Conservation (phyloP, 2,888 invertebrate genomes). For the Megalurothrips usitatus region DNA sequence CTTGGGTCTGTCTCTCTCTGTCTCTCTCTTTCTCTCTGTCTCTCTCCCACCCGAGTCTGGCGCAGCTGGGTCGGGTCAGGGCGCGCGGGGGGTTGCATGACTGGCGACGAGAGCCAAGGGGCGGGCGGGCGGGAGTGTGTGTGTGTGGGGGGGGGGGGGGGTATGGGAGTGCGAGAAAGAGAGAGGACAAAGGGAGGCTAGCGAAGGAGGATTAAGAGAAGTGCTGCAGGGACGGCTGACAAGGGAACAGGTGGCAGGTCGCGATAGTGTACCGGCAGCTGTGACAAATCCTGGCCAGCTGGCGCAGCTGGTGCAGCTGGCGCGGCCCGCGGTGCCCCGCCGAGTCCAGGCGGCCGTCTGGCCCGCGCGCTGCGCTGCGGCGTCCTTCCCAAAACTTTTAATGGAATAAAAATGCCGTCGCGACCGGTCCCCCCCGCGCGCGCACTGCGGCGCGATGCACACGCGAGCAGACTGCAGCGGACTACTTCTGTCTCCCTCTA, state of each 20-base stretch:
- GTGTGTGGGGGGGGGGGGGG: background rate
- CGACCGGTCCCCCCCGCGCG: background rate
- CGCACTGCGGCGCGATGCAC: background rate
- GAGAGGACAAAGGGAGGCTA: background rate
- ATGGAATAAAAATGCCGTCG: background rate
- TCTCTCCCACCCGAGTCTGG: background rate
- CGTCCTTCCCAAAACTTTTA: background rate
- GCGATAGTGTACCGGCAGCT: background rate
- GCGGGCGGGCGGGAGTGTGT: background rate
- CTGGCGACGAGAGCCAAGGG: background rate
- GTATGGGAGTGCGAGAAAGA: background rate
- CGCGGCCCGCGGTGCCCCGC: background rate
- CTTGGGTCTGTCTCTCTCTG: background rate
- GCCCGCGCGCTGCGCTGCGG: background rate
- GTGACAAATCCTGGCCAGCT: background rate
- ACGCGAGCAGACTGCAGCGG: background rate
- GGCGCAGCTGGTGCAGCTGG: background rate
- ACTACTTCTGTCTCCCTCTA: background rate
- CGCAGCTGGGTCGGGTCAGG: too few relatives aligned
- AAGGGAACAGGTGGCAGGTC: background rate
- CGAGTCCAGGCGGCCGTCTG: background rate
- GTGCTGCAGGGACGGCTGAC: background rate
- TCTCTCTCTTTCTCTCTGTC: background rate
- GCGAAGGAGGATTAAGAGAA: background rate
- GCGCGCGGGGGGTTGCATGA: background rate